phyloP scores from a whole-genome alignment of 2,797 vertebrate species.

The Spondyliosoma cantharus region DNA sequence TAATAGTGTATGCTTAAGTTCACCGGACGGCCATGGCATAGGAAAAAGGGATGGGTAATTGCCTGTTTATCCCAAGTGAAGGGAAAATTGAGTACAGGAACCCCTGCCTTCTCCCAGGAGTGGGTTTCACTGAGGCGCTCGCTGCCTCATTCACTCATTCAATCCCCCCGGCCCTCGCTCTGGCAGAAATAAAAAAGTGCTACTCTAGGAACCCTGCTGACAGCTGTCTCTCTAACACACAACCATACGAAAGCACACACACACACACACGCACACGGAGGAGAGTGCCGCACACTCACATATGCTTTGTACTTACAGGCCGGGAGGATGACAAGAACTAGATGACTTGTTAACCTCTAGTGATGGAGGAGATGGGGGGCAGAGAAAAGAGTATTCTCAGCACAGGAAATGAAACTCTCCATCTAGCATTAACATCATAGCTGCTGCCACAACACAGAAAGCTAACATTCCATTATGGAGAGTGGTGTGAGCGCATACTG shows the following conservation, averaged over 20 bases:
- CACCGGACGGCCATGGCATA: conserved; percentile 91
- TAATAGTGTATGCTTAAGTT: conserved; percentile 96
- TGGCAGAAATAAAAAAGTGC: conserved; percentile 74
- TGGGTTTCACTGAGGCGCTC: conserved; percentile 78
- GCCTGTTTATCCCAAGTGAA: conserved; percentile 96
- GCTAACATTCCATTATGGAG: conserved; percentile 31
- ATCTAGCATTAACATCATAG: conserved; percentile 40
- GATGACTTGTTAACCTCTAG: conserved; percentile 84
- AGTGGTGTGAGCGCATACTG: conserved; percentile 7
- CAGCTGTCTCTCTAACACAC: conserved; percentile 80
- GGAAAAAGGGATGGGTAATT: conserved; percentile 95
- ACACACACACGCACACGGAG: conserved; percentile 38
- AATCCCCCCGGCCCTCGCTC: conserved; percentile 85
- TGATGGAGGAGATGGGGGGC: conserved; percentile 63
- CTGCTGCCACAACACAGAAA: conserved; percentile 20
- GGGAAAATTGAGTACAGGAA: conserved; percentile 89
- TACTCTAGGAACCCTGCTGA: conserved; percentile 78
- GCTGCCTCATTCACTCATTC: conserved; percentile 84
- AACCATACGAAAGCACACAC: conserved; percentile 61
- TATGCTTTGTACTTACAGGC: conserved; percentile 64
- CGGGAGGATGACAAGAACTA: conserved; percentile 82
- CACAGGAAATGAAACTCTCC: conserved; percentile 56
- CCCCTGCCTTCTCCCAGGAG: conserved; percentile 81
- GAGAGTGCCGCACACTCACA: conserved; percentile 45
- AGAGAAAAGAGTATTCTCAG: conserved; percentile 47